Evolutionary conservation across 2,888 invertebrate species (phyloP), one percentile per base, ranked within the genome.

Genomic region (Gortyna flavago): DNA sequence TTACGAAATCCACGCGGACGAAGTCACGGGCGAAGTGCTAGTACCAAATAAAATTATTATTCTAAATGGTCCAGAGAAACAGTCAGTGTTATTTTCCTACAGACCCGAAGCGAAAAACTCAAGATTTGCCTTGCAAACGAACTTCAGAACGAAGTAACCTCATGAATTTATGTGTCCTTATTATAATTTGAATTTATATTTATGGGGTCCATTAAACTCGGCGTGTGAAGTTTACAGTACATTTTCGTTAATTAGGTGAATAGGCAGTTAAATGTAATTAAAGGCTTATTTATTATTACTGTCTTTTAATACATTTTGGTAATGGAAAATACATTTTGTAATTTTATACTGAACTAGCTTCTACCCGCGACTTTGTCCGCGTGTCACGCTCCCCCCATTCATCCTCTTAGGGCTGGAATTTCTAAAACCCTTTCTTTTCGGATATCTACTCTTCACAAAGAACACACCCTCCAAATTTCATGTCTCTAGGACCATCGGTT

Each of bases 191-290:
- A 78, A 73, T 48, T 82, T 48, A 62, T 81, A 85, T 85, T 87
- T 85, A 85, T 80, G 25, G 59, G 59, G 67, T 35, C 21, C 68
- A 83, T 85, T 85, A 87, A 77, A 75, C 75, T 68, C 41, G 44
- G 72, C 65, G 57, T 76, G 65, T 68, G 51, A 62, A 77, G 51
- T 70, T 75, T 48, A 72, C 21, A 80, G 21, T 71, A 73, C 44
- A 69, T 64, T 77, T 75, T 65, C 65, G 70, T 74, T 85, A 79
- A 79, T 83, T 72, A 72, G 44, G 41, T 21, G 54, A 79, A 77
- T 81, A 78, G 75, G 35, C 81, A 77, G 57, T 70, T 72, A 65
- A 11, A 57, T 64, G 69, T 79, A 57, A 85, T 86, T 81, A 85
- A 54, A 72, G 44, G 6, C 8, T 72, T 69, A 85, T 85, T 79